These are phyloP conservation scores for Tetragonula carbonaria DNA, from an alignment of 2,888 invertebrate genomes.

Conservation along the genomic window DNA sequence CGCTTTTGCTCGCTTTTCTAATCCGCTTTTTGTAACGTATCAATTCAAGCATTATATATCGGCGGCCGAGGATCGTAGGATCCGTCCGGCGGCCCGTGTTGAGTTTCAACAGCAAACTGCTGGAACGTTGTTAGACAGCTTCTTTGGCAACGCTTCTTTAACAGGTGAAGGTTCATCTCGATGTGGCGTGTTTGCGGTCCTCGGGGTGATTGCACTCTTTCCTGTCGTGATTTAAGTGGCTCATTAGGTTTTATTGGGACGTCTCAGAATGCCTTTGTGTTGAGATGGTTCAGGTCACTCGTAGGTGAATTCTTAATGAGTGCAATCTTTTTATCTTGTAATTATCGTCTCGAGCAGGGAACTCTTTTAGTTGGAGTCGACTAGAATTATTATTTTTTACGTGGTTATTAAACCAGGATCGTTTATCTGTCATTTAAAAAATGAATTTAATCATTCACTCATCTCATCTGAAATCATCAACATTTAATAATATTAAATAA, in stretches of 20 bases:
- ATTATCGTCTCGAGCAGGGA: neutral
- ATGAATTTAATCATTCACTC: too few species aligned
- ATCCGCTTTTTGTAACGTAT: conserved; percentile 30
- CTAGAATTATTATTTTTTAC: too few species aligned
- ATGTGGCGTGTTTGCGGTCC: neutral
- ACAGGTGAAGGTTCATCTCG: neutral
- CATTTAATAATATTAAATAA: too few species aligned
- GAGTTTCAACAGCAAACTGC: neutral
- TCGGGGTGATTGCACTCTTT: neutral
- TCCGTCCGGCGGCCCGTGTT: neutral
- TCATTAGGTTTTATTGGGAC: neutral
- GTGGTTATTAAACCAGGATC: too few species aligned
- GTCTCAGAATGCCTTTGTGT: too few species aligned
- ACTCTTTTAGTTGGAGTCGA: too few species aligned
- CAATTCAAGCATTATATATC: conserved; percentile 2
- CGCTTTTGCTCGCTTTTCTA: conserved; percentile 5
- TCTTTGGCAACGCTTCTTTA: neutral
- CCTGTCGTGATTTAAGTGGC: neutral
- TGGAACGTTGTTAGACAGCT: neutral
- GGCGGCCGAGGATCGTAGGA: neutral
- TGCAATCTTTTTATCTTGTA: neutral
- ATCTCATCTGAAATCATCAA: too few species aligned
- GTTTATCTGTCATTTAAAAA: too few species aligned
- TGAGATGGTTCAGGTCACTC: neutral
- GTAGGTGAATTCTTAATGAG: neutral